These are phyloP conservation scores for Athene cunicularia DNA, from an alignment of 2,113 vertebrate species.

Conservation along the genomic window DNA sequence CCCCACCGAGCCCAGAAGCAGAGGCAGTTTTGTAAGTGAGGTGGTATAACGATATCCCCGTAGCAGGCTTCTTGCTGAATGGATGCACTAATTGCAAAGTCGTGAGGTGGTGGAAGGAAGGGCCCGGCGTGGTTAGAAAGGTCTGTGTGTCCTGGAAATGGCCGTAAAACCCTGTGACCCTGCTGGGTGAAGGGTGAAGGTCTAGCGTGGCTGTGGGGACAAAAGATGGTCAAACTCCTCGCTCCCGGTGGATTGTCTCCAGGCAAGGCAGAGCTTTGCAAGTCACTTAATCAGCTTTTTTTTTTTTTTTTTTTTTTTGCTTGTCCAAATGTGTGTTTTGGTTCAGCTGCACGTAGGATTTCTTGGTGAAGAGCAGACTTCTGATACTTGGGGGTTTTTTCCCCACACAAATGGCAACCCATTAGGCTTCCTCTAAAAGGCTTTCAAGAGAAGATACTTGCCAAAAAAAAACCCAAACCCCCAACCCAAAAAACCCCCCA, in stretches of 20 bases:
- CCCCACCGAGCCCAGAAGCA: not conserved
- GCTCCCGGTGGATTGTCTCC: too few relatives aligned
- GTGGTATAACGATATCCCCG: not conserved
- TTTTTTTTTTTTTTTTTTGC: not conserved
- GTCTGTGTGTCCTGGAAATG: not conserved
- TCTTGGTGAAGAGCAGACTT: not conserved
- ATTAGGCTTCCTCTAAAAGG: not conserved
- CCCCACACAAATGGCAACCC: not conserved
- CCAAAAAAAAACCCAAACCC: not conserved
- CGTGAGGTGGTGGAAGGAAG: not conserved
- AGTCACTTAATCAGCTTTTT: not conserved
- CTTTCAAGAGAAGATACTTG: not conserved
- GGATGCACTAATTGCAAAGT: not conserved
- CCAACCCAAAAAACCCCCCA: too few relatives aligned
- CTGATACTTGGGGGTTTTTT: fast-evolving
- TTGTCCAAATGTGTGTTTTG: not conserved
- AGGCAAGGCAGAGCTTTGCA: not conserved
- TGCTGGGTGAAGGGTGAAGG: not conserved
- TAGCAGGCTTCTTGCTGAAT: not conserved
- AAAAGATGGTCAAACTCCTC: not conserved
- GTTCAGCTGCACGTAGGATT: fast-evolving
- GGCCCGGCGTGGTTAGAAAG: fast-evolving
- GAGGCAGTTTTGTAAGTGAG: not conserved
- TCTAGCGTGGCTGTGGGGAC: fast-evolving
- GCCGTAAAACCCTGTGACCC: not conserved